Evolutionary conservation across 2,888 invertebrate species (phyloP).

Genomic region (Drosophila lacicola): DNA sequence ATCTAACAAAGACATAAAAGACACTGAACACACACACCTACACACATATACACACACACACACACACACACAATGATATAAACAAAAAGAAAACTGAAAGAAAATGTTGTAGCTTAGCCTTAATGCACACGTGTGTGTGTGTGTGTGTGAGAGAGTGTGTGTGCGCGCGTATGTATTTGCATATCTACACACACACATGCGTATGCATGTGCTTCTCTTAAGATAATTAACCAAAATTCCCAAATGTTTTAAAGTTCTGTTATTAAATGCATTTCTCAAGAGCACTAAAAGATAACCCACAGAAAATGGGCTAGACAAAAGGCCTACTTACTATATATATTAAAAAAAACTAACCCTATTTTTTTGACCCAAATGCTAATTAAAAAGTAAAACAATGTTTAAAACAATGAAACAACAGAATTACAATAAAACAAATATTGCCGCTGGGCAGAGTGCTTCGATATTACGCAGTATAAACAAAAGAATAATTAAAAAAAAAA

Average conservation of each 20-base stretch:
- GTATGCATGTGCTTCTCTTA: constrained; percentile 51
- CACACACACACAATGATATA: constrained; percentile 3
- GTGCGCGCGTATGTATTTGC: background rate
- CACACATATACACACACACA: constrained; percentile 16
- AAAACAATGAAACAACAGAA: constrained; percentile 31
- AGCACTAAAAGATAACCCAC: constrained; percentile 53
- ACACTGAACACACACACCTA: constrained; percentile 34
- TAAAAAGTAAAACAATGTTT: constrained; percentile 27
- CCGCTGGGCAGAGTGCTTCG: constrained; percentile 67
- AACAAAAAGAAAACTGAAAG: background rate
- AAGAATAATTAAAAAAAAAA: constrained; percentile 16
- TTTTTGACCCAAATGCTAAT: constrained; percentile 44
- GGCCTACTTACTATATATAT: constrained; percentile 48
- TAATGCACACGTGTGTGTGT: constrained; percentile 18
- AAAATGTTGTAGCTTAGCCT: constrained; percentile 55
- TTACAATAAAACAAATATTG: constrained; percentile 41
- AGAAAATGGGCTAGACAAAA: constrained; percentile 33
- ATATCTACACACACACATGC: constrained; percentile 8
- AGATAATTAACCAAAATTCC: constrained; percentile 47
- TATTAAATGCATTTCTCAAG: constrained; percentile 59
- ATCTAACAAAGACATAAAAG: constrained; percentile 50
- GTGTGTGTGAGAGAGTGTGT: constrained; percentile 8
- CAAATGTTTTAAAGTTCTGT: constrained; percentile 54
- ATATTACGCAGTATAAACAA: constrained; percentile 67
- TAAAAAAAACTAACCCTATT: constrained; percentile 27